phyloP scores from a whole-genome alignment of 2,888 invertebrate species.

The Carabus problematicus region DNA sequence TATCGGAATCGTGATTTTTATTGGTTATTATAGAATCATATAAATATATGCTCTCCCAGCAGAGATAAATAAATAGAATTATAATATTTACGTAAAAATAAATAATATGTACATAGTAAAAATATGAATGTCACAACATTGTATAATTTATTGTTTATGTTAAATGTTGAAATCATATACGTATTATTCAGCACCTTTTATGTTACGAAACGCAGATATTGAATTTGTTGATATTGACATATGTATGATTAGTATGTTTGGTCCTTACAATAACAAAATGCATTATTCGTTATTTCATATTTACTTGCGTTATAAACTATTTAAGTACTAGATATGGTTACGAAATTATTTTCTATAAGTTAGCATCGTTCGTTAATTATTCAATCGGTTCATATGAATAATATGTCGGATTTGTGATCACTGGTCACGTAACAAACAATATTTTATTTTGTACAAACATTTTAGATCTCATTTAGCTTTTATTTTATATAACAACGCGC shows the following conservation, averaged over 20 bases:
- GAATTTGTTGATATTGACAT: constrained; percentile 18
- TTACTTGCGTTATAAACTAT: constrained; percentile 8
- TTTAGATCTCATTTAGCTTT: constrained; percentile 25
- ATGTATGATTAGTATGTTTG: constrained; percentile 11
- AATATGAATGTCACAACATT: constrained; percentile 16
- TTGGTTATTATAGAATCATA: no score
- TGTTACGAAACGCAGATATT: constrained; percentile 15
- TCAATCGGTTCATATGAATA: no score
- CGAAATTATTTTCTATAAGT: no score
- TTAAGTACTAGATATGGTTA: not conserved
- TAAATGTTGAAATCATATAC: constrained; percentile 26
- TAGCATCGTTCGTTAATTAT: no score
- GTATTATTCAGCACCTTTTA: constrained; percentile 23
- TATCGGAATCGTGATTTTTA: no score
- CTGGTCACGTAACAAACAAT: no score
- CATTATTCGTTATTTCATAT: no score
- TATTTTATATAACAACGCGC: constrained; percentile 5
- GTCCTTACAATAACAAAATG: no score
- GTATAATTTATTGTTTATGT: constrained; percentile 23
- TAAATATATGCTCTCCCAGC: no score
- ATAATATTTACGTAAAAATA: constrained; percentile 13
- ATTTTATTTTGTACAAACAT: constrained; percentile 23
- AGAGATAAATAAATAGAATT: not conserved
- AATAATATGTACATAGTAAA: constrained; percentile 22
- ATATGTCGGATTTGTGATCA: no score